Evolutionary conservation across 2,797 vertebrate species (phyloP).

Genomic region (Sardinella longiceps): DNA sequence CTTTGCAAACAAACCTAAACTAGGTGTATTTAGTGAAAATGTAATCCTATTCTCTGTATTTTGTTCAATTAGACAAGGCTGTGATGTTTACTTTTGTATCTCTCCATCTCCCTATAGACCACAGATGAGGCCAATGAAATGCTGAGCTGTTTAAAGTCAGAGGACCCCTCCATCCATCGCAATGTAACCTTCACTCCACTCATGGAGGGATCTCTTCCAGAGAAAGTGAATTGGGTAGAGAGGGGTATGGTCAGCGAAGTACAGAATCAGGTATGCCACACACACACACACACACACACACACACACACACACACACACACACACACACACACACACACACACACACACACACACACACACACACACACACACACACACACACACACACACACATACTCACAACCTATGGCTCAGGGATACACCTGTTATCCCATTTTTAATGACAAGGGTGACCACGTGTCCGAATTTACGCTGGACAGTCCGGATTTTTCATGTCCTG

Average conservation of each 20-base stretch:
- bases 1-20: too few species aligned
- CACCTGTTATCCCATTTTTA: too few species aligned
- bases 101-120: constrained; percentile 66
- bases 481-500: too few species aligned
- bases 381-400: too few species aligned
- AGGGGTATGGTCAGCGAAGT: constrained; percentile 79
- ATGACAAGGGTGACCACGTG: too few species aligned
- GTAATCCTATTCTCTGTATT: too few species aligned
- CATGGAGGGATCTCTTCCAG: constrained; percentile 42
- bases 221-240: constrained; percentile 80
- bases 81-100: not conserved
- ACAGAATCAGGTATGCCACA: constrained; percentile 76
- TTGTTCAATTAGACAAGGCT: not conserved
- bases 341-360: not conserved
- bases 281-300: not conserved
- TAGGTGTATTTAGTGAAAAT: not conserved
- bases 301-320: too few species aligned
- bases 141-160: constrained; percentile 69
- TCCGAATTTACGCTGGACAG: too few species aligned
- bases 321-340: too few species aligned
- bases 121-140: constrained; percentile 71
- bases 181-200: constrained; percentile 45
- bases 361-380: too few species aligned
- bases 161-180: constrained; percentile 31
- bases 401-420: not conserved